A percentile compares a stretch with the other conserved stretches of the same genome.
These are phyloP conservation scores for Hermaeophaga mercurialis DNA, from an alignment of 2,888 invertebrate genomes.

Conservation along the genomic window DNA sequence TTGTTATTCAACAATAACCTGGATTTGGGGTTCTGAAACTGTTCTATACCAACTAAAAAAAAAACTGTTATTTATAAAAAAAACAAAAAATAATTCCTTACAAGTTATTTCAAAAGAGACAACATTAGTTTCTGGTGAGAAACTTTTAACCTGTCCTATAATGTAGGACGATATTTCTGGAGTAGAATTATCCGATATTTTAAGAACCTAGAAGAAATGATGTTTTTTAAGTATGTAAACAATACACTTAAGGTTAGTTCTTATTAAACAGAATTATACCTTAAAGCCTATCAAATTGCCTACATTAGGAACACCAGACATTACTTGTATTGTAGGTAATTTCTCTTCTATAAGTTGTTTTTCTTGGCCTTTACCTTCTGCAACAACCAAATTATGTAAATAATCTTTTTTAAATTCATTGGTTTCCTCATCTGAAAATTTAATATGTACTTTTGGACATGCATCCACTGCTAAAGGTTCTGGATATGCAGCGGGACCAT, in stretches of 20 bases:
- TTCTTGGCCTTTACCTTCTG: not conserved
- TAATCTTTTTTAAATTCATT: conserved; percentile 1
- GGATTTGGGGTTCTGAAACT: conserved; percentile 18
- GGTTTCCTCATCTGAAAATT: conserved; percentile 18
- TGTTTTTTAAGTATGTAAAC: not conserved
- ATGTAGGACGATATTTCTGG: conserved; percentile 28
- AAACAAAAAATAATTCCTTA: conserved; percentile 15
- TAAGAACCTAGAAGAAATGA: conserved; percentile 28
- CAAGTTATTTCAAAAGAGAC: conserved; percentile 29
- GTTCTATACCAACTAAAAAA: conserved; percentile 26
- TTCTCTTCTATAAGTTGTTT: not conserved
- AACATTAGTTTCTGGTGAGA: conserved; percentile 2
- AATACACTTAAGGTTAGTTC: not conserved
- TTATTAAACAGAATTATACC: not conserved
- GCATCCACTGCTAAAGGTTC: conserved; percentile 18
- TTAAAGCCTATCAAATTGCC: conserved; percentile 29
- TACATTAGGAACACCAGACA: conserved; percentile 23
- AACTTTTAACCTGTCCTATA: conserved; percentile 24
- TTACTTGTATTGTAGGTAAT: conserved; percentile 13
- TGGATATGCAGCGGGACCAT: not conserved
- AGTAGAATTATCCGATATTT: conserved; percentile 27
- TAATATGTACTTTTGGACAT: conserved; percentile 23
- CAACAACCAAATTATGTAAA: not conserved
- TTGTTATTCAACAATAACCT: conserved; percentile 22
- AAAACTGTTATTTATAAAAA: not conserved